Evolutionary conservation across 1,140 invertebrate species (phyloP), one percentile per base, ranked within the genome.

Genomic region (Diabrotica undecimpunctata): DNA sequence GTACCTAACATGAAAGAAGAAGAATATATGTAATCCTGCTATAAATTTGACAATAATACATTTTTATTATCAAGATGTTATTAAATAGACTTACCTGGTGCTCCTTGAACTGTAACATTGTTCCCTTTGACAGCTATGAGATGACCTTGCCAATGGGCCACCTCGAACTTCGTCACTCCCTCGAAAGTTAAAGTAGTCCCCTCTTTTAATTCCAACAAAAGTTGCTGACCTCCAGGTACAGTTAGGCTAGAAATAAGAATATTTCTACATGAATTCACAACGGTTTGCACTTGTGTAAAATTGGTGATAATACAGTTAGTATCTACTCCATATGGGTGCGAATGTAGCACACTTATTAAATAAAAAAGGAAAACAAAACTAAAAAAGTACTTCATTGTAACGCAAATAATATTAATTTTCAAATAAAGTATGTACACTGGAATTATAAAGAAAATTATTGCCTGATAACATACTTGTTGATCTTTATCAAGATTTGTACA

Each of bases 251-350:
- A 13, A 9, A 62, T 12, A 36, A 62, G n/a, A 12, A 62, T 54
- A n/a, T 62, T 41, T 7, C n/a, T 62, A 35, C 61, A 62, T 25
- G 36, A 54, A 41, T n/a, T 54, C 35, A 62, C n/a, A n/a, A 62
- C 61, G 6, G 11, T 55, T 12, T 53, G 7, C 7, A 62, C 61
- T 54, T 62, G 52, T 9, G 50, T 14, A 51, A 53, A 62, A 9
- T 39, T 35, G 13, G 50, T 53, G 10, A 62, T 62, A 13, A 51
- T 54, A 41, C 61, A 62, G 51, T 39, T 36, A 11, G 6, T 46
- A 12, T 25, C 60, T 12, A 37, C 25, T 10, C 5, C 36, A 58
- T 25, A 4, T 25, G 25, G 25, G 25, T 25, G 25, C 25, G 25
- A 25, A 25, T 2, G 25, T 25, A 25, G 4, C 25, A 25, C 1